Evolutionary conservation across 2,113 vertebrate genomes (phyloP), one percentile per base, ranked within the genome.

Genomic region (Microcebus jonahi): DNA sequence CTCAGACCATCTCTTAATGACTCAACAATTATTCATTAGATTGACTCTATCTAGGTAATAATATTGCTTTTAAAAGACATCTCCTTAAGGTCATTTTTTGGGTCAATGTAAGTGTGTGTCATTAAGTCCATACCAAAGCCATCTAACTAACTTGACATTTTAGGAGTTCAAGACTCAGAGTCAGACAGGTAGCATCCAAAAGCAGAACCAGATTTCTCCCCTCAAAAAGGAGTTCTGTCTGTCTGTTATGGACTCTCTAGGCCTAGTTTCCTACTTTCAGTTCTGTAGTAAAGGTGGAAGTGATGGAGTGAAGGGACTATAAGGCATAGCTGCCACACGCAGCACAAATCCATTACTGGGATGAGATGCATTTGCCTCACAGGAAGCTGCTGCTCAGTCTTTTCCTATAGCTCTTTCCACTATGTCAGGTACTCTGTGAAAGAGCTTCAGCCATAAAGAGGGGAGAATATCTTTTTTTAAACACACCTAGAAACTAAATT

Each of bases 11-110:
- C 61, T 63, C 82, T 91, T 71, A 77, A 71, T 86, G 68, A 76
- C 34, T 70, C 39, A 93, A 68, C 89, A 86, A 94, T 67, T 86
- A 95, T 55, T 67, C 39, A 76, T 73, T 94, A 75, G 31, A 76
- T 55, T 71, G 61, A 75, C 85, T 67, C 29, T 90, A 45, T 82
- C 34, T 76, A 57, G 50, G 50, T 92, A 90, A 96, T 70, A 27
- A 65, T 71, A 79, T 29, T 55, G n/a, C 63, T 94, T 88, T 97
- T 59, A 86, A 94, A 71, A 23, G 87, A 14, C 21, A 34, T 57
- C 67, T 93, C n/a, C 93, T 92, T 80, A 57, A 91, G 55, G 67
- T 73, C 55, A 61, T 90, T 25, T 25, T 39, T 8, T 67, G 48
- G 10, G 39, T 77, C 65, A 73, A 75, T 53, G 39, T 82, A 59